phyloP scores from a whole-genome alignment of 2,888 invertebrate genomes.

The Eurois occulta region DNA sequence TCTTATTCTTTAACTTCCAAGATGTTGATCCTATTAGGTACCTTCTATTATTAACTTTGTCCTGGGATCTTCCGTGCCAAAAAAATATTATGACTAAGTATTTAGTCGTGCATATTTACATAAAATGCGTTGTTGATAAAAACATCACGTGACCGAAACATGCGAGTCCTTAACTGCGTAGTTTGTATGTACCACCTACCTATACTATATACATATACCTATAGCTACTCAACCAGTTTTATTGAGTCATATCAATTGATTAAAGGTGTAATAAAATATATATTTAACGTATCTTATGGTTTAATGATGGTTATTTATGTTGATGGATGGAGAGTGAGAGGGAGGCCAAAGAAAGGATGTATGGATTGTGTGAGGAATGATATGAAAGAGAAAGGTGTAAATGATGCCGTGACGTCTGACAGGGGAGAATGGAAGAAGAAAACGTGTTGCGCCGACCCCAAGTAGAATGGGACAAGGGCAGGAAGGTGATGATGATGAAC shows the following conservation, averaged over 20 bases:
- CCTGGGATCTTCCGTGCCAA: not conserved
- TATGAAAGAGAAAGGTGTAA: no score
- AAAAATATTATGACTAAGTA: not conserved
- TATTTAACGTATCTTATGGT: not conserved
- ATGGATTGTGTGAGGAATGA: no score
- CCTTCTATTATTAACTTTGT: not conserved
- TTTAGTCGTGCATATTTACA: not conserved
- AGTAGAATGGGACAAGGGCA: no score
- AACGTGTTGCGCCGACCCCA: no score
- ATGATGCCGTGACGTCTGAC: no score
- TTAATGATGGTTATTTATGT: no score
- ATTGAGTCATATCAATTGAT: constrained; percentile 27
- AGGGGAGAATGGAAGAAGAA: no score
- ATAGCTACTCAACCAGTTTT: constrained; percentile 15
- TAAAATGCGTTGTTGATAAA: constrained; percentile 28
- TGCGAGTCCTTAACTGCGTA: constrained; percentile 34
- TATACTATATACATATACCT: not conserved
- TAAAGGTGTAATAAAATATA: constrained; percentile 22
- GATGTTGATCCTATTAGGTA: not conserved
- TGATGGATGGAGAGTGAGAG: no score
- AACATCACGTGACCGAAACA: constrained; percentile 37
- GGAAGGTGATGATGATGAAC: no score
- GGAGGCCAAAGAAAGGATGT: no score
- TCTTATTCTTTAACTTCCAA: not conserved
- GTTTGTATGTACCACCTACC: not conserved